These are phyloP conservation scores for Hydriomena furcata DNA, from an alignment of 2,888 invertebrate species.

Conservation along the genomic window DNA sequence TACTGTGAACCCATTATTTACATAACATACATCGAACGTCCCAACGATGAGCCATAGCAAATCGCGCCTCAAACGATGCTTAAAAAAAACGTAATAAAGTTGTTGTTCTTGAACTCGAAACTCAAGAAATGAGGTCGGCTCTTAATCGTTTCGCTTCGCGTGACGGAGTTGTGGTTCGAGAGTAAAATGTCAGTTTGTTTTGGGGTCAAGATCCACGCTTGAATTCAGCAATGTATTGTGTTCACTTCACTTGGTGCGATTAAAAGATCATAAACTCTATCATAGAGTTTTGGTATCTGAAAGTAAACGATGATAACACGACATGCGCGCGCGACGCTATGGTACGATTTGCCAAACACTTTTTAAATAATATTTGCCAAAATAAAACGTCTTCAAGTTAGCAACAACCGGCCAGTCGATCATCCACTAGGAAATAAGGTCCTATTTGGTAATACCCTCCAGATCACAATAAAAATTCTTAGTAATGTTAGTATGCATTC, in stretches of 20 bases:
- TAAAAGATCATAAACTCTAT: slow-evolving; percentile 39
- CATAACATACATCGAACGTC: no score
- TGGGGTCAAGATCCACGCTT: slow-evolving; percentile 1
- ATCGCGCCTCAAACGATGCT: no score
- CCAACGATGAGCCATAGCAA: no score
- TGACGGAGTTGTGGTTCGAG: background rate
- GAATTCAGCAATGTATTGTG: background rate
- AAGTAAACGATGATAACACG: slow-evolving; percentile 44
- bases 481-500: slow-evolving; percentile 67
- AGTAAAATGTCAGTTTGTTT: slow-evolving; percentile 2
- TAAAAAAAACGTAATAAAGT: no score
- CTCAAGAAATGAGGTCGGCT: slow-evolving; percentile 1
- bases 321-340: slow-evolving; percentile 42
- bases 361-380: slow-evolving; percentile 63
- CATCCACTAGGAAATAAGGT: slow-evolving; percentile 80
- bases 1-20: no score
- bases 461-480: slow-evolving; percentile 71
- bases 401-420: slow-evolving; percentile 77
- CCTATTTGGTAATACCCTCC: slow-evolving; percentile 76
- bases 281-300: slow-evolving; percentile 47
- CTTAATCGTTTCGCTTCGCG: background rate
- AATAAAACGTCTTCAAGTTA: slow-evolving; percentile 62
- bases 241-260: no score
- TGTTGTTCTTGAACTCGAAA: background rate
- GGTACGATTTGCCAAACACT: slow-evolving; percentile 63